Conservation (phyloP, 2,888 invertebrate genomes). For the Choreutis nemorana region DNA sequence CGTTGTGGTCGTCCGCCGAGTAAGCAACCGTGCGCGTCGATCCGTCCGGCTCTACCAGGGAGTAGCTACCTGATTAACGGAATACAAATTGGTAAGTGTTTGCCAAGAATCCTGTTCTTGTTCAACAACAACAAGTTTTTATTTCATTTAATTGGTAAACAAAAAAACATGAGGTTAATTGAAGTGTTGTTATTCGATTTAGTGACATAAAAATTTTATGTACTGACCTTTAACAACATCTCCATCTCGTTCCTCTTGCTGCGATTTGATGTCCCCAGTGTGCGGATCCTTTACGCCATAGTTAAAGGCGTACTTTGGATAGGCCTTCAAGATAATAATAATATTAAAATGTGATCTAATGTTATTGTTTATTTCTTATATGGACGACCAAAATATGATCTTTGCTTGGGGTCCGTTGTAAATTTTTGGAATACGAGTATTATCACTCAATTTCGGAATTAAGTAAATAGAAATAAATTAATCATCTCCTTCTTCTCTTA, state of each 20-base stretch:
- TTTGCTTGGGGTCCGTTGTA: too few relatives aligned
- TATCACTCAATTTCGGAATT: too few relatives aligned
- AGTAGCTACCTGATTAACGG: constrained; percentile 66
- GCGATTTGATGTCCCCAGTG: constrained; percentile 77
- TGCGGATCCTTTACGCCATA: constrained; percentile 76
- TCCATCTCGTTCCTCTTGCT: constrained; percentile 74
- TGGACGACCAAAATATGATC: too few relatives aligned
- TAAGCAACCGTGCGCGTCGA: constrained; percentile 69
- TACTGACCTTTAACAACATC: constrained; percentile 72
- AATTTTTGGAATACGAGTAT: too few relatives aligned
- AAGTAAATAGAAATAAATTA: too few relatives aligned
- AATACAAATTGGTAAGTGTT: not conserved
- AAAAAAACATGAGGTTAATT: too few relatives aligned
- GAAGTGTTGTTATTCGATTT: too few relatives aligned
- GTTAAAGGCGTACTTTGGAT: constrained; percentile 75
- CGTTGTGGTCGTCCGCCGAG: constrained; percentile 74
- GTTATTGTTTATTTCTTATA: not conserved
- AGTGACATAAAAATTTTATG: too few relatives aligned
- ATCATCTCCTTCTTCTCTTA: too few relatives aligned
- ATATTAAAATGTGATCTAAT: not conserved
- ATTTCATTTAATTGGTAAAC: too few relatives aligned
- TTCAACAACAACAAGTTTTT: too few relatives aligned
- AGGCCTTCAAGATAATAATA: constrained; percentile 47
- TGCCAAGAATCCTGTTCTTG: too few relatives aligned
- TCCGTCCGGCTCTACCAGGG: constrained; percentile 70